Conservation (phyloP, 2,797 vertebrate species). For the Lepilemur septentrionalis region DNA sequence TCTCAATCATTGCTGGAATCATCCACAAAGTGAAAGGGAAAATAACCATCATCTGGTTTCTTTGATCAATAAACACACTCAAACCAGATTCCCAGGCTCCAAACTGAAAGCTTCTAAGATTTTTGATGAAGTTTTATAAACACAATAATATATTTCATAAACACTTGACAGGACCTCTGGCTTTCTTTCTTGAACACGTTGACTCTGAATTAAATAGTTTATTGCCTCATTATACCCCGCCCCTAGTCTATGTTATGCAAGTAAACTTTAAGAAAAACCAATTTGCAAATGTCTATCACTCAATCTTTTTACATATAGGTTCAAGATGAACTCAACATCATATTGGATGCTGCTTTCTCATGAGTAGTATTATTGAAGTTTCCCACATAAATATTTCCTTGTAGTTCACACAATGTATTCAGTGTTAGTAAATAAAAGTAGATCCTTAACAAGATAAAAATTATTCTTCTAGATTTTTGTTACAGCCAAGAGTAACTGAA, state of each 20-base stretch:
- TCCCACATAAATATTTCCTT: neutral
- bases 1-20: neutral
- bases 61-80: constrained; percentile 18
- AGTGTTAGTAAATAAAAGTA: neutral
- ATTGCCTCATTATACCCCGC: neutral
- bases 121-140: constrained; percentile 21
- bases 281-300: neutral
- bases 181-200: neutral
- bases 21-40: neutral
- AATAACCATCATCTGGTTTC: neutral
- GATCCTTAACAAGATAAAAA: neutral
- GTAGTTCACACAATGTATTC: neutral
- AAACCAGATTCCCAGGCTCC: neutral
- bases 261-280: neutral
- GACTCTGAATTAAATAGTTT: neutral
- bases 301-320: neutral
- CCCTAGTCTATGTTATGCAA: neutral
- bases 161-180: neutral
- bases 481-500: neutral
- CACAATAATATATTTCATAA: neutral
- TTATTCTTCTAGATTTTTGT: neutral
- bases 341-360: neutral
- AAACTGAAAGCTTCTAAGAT: neutral
- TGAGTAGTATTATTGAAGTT: neutral
- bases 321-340: neutral